phyloP scores from a whole-genome alignment of 2,797 vertebrate species.

The Coregonus sp. region DNA sequence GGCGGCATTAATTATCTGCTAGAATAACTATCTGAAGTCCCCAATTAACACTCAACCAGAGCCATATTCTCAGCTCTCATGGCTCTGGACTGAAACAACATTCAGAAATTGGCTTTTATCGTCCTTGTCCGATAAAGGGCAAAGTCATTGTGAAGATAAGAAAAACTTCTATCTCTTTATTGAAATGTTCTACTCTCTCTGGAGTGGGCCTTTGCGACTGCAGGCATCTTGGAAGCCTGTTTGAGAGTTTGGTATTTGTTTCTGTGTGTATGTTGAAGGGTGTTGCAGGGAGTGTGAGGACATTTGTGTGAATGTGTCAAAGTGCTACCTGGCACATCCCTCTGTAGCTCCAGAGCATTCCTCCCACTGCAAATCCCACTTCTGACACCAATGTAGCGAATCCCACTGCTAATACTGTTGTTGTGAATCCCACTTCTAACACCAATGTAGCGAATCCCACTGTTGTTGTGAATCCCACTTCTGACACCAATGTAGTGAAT shows the following conservation, averaged over 20 bases:
- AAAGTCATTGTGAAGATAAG: constrained; percentile 1
- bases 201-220: neutral
- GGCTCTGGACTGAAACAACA: constrained; percentile 52
- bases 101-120: neutral
- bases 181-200: neutral
- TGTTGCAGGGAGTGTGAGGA: too few species aligned
- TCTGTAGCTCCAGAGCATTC: neutral
- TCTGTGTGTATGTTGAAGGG: neutral
- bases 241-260: neutral
- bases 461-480: too few species aligned
- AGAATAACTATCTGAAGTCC: constrained; percentile 51
- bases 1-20: too few species aligned
- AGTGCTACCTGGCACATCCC: too few species aligned
- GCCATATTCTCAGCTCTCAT: constrained; percentile 45
- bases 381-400: too few species aligned
- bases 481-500: too few species aligned
- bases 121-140: constrained; percentile 3
- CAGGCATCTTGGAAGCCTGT: neutral
- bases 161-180: neutral
- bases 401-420: too few species aligned
- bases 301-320: too few species aligned
- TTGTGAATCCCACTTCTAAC: too few species aligned
- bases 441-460: too few species aligned
- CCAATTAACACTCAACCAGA: constrained; percentile 64
- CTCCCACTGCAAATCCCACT: neutral